Evolutionary conservation across 2,113 vertebrate species (phyloP).

Genomic region (Anhinga anhinga): DNA sequence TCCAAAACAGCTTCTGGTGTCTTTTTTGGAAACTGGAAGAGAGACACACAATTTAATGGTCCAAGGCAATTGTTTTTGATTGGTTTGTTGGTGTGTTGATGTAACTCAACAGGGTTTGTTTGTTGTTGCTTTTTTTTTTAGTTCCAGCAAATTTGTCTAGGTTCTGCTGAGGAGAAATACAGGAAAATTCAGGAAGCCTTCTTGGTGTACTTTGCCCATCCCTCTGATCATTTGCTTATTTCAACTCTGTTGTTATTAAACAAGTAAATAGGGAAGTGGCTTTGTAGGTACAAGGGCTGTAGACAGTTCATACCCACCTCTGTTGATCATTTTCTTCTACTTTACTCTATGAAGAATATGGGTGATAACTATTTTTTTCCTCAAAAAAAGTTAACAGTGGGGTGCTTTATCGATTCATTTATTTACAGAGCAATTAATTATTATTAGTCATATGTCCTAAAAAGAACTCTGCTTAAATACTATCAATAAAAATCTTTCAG

Average conservation of each 20-base stretch:
- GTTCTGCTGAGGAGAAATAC: background rate
- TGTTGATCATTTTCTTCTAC: background rate
- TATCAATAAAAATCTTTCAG: background rate
- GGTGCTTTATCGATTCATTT: background rate
- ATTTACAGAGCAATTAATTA: background rate
- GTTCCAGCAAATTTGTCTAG: background rate
- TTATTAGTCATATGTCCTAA: background rate
- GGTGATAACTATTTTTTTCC: background rate
- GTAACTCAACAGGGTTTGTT: background rate
- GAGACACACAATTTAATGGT: background rate
- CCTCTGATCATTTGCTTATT: background rate
- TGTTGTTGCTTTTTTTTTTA: too few relatives aligned
- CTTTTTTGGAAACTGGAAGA: background rate
- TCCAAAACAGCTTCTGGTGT: background rate
- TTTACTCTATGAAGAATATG: background rate
- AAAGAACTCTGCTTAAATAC: background rate
- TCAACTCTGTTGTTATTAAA: background rate
- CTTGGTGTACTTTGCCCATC: background rate
- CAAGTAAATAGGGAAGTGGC: background rate
- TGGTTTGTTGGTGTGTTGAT: background rate
- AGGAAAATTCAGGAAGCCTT: background rate
- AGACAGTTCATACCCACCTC: accelerated
- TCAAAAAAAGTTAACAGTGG: background rate
- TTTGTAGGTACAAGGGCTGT: background rate
- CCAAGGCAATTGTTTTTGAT: background rate